phyloP scores from a whole-genome alignment of 1,140 invertebrate genomes.

The Dendroctonus ponderosae region DNA sequence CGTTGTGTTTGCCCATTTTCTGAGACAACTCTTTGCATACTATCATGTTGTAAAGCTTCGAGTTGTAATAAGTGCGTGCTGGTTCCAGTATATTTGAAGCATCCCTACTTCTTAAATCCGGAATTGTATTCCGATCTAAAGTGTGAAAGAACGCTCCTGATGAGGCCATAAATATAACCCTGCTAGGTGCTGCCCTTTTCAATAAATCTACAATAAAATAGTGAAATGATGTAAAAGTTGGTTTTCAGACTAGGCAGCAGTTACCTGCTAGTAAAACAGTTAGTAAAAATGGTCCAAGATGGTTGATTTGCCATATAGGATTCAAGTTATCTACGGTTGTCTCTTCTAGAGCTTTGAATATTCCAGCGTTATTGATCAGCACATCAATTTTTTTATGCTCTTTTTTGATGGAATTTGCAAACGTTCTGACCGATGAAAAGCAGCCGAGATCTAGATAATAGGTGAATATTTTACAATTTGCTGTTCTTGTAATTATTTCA shows the following conservation, averaged over 20 bases:
- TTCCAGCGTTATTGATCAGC: slow-evolving; percentile 67
- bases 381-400: slow-evolving; percentile 60
- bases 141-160: slow-evolving; percentile 36
- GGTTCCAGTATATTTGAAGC: slow-evolving; percentile 16
- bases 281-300: slow-evolving; percentile 66
- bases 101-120: slow-evolving; percentile 18
- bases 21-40: slow-evolving; percentile 41
- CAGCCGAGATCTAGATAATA: slow-evolving; percentile 53
- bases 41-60: slow-evolving; percentile 48
- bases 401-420: slow-evolving; percentile 53
- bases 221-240: background rate
- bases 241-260: background rate
- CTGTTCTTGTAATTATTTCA: slow-evolving; percentile 45
- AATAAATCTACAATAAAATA: slow-evolving; percentile 44
- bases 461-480: slow-evolving; percentile 32
- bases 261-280: slow-evolving; percentile 59
- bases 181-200: slow-evolving; percentile 39
- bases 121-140: slow-evolving; percentile 32
- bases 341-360: slow-evolving; percentile 45
- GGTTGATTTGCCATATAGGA: slow-evolving; percentile 62
- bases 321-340: slow-evolving; percentile 61
- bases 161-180: slow-evolving; percentile 46
- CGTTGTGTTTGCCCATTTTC: slow-evolving; percentile 40
- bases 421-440: slow-evolving; percentile 54
- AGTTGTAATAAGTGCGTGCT: slow-evolving; percentile 42